A percentile compares a stretch with the other conserved stretches of the same genome.
phyloP scores from a whole-genome alignment of 2,888 invertebrate species.

The Seira musarum region DNA sequence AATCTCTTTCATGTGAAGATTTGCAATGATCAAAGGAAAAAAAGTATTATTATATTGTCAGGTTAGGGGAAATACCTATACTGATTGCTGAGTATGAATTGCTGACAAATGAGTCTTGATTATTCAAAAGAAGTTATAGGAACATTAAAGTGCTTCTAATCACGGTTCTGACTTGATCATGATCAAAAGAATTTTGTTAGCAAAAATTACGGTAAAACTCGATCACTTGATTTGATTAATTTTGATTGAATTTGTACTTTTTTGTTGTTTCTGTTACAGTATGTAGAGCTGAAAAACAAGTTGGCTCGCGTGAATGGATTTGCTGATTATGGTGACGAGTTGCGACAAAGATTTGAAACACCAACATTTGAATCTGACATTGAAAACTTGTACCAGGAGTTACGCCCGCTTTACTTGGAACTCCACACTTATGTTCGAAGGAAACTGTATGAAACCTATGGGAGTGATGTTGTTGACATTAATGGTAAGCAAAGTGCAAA shows the following conservation, averaged over 20 bases:
- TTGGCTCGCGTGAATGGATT: slow-evolving; percentile 85
- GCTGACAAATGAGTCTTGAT: too few species aligned
- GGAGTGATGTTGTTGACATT: slow-evolving; percentile 61
- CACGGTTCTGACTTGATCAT: too few species aligned
- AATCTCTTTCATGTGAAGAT: too few species aligned
- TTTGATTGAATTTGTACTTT: not conserved
- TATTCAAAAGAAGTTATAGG: too few species aligned
- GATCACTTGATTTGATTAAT: not conserved
- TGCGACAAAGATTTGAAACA: slow-evolving; percentile 86
- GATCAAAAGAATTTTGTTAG: too few species aligned
- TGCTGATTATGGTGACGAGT: slow-evolving; percentile 88
- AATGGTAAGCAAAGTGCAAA: slow-evolving; percentile 66
- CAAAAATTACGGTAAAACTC: not conserved
- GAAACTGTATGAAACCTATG: slow-evolving; percentile 78
- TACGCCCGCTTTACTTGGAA: slow-evolving; percentile 85
- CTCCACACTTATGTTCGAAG: slow-evolving; percentile 86
- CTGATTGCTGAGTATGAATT: too few species aligned
- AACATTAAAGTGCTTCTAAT: too few species aligned
- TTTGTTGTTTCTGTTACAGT: slow-evolving; percentile 71
- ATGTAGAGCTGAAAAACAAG: slow-evolving; percentile 84
- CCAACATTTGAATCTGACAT: slow-evolving; percentile 74
- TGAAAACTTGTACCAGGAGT: slow-evolving; percentile 76
- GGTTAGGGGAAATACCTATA: too few species aligned
- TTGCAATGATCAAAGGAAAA: too few species aligned
- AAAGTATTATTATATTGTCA: too few species aligned